A percentile compares a stretch with the other conserved stretches of the same genome.
phyloP scores from a whole-genome alignment of 2,113 vertebrate genomes.

The Raja brachyura region DNA sequence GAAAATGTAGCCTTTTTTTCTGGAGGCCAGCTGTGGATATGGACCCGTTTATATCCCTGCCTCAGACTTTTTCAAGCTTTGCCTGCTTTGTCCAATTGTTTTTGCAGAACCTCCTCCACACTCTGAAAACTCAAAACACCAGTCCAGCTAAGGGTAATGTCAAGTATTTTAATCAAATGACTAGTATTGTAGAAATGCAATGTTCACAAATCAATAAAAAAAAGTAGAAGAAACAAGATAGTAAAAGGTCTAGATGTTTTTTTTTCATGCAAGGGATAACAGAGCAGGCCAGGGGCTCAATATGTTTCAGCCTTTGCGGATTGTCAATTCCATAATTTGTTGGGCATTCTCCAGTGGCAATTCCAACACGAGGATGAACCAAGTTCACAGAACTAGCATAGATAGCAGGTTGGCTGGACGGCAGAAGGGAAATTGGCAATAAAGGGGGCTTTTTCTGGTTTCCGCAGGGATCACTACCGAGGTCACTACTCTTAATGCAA shows the following conservation, averaged over 20 bases:
- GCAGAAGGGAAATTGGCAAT: too few species aligned
- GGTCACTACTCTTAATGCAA: too few species aligned
- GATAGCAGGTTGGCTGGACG: too few species aligned
- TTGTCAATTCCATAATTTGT: neutral
- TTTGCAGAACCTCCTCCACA: too few species aligned
- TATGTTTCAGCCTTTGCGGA: neutral
- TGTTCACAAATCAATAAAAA: neutral
- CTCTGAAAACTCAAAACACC: too few species aligned
- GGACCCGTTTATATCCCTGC: neutral
- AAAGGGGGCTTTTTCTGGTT: too few species aligned
- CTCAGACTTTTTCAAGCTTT: neutral
- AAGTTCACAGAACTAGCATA: neutral
- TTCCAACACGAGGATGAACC: neutral
- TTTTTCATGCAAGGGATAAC: neutral
- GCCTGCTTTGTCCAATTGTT: neutral
- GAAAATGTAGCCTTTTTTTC: neutral
- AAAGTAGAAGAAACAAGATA: neutral
- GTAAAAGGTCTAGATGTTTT: neutral
- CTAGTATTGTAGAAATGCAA: neutral
- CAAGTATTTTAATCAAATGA: too few species aligned
- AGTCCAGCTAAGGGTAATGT: too few species aligned
- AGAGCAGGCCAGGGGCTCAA: neutral
- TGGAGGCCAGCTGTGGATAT: neutral
- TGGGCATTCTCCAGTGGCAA: neutral
- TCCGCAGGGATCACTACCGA: too few species aligned